A percentile compares a stretch with the other conserved stretches of the same genome.
These are phyloP conservation scores for Smittia aterrima DNA, from an alignment of 2,888 invertebrate species.

Conservation along the genomic window DNA sequence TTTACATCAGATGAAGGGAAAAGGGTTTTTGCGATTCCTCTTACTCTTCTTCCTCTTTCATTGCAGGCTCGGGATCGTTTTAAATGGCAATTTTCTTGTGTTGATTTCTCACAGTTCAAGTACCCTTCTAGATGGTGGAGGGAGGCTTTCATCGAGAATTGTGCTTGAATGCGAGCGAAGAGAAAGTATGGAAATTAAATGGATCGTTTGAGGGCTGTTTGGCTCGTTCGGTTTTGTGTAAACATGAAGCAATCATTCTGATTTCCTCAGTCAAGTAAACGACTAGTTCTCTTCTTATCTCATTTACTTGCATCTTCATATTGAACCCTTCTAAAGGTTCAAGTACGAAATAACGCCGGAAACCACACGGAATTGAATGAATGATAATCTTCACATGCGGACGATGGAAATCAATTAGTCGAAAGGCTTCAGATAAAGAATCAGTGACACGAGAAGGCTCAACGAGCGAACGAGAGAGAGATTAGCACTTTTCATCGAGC, in stretches of 20 bases:
- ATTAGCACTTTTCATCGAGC: background rate
- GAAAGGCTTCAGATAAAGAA: background rate
- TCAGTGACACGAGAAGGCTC: background rate
- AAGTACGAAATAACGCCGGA: background rate
- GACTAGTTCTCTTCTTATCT: background rate
- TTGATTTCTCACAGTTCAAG: background rate
- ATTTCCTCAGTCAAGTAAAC: background rate
- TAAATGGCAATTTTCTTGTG: constrained; percentile 31
- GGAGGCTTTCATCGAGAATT: background rate
- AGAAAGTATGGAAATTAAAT: constrained; percentile 32
- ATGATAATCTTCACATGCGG: background rate
- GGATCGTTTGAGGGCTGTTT: background rate
- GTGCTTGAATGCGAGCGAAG: background rate
- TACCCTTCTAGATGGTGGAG: background rate
- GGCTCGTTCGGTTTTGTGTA: background rate
- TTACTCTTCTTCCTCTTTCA: constrained; percentile 9
- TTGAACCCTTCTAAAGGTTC: background rate
- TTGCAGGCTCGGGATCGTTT: constrained; percentile 2
- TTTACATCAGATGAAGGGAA: background rate
- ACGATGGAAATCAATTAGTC: background rate
- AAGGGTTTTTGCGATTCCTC: background rate
- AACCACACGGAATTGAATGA: background rate
- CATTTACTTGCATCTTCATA: background rate
- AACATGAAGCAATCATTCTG: constrained; percentile 4
- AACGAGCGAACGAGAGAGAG: background rate